Base-by-base conservation (phyloP, 2,888 invertebrate species). In the Orgyia antiqua region DNA sequence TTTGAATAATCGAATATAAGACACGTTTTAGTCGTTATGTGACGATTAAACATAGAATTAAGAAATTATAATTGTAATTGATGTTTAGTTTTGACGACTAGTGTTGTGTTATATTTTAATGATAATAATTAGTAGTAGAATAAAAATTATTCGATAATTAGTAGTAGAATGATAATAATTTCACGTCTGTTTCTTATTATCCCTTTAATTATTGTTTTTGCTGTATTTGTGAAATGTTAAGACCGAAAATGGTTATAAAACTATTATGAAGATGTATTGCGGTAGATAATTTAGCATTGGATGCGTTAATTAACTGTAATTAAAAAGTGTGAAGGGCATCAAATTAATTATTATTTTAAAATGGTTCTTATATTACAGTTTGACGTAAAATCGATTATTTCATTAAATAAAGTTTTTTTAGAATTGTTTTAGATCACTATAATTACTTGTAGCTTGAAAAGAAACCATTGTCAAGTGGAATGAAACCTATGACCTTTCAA, bases 1-100 rank as follows among this genome's bases (percentile, higher is more conserved):
- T 45, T 39, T 43, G 27, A 42, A 43, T 50, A 46, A 42, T 46
- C 36, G 48, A 43, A 35, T 34, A 31, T 25, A 6, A 10, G 29
- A 39, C 39, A 35, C 34, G 26, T 44, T 24, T n/a, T n/a, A 19
- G 25, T 20, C 27, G 32, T 46, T 44, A 15, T 15, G 15, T 15
- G 23, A 27, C 30, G 37, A 38, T 25, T 10, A 18, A 42, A 23
- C 27, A 32, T 46, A 6, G 10, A 18, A 29, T 24, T 10, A 19
- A 32, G 13, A 11, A 23, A 23, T 26, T 24, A 18, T 24, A 15
- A 20, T 31, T 17, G 12, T 10, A 27, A 17, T 23, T 6, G 10
- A 23, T 10, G 10, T 6, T 23, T 10, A 23, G 4, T 10, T 23
- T 23, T 10, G 4, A 10, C 6, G 4, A 15, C 15, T 10, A 21